Evolutionary conservation across 2,888 invertebrate species (phyloP).

Genomic region (Mythimna pallens): DNA sequence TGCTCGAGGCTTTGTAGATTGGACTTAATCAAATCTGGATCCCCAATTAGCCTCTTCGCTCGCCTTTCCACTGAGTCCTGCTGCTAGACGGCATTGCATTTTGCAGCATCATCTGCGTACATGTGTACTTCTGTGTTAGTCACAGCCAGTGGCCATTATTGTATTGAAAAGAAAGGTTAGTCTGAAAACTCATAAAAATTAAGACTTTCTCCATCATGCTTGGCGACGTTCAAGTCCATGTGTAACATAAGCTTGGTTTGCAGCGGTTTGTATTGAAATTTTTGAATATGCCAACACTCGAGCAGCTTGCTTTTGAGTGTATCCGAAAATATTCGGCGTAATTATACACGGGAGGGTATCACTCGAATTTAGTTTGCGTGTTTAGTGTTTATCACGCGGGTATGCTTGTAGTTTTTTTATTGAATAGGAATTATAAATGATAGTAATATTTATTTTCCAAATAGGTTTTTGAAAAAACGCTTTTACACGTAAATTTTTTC

Average conservation of each 20-base stretch:
- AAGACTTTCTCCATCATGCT: background rate
- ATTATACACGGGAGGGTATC: constrained; percentile 79
- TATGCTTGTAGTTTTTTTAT: constrained; percentile 46
- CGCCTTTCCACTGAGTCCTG: no score
- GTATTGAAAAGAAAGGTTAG: no score
- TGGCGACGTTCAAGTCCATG: constrained; percentile 50
- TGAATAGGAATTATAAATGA: background rate
- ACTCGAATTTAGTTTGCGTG: constrained; percentile 74
- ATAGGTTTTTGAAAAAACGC: no score
- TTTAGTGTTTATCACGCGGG: constrained; percentile 60
- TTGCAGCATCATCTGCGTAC: no score
- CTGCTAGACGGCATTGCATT: no score
- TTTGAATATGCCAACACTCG: constrained; percentile 88
- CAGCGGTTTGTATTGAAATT: constrained; percentile 86
- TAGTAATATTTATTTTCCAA: no score
- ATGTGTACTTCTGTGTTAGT: no score
- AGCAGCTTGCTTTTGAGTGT: constrained; percentile 80
- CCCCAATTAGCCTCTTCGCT: no score
- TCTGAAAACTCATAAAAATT: background rate
- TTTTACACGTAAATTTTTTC: no score
- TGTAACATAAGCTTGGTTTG: constrained; percentile 74
- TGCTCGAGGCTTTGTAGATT: no score
- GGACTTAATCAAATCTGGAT: no score
- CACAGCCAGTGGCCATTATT: no score
- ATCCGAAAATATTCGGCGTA: constrained; percentile 86